Conservation (phyloP, 2,888 invertebrate genomes). For the Caenorhabditis panamensis region DNA sequence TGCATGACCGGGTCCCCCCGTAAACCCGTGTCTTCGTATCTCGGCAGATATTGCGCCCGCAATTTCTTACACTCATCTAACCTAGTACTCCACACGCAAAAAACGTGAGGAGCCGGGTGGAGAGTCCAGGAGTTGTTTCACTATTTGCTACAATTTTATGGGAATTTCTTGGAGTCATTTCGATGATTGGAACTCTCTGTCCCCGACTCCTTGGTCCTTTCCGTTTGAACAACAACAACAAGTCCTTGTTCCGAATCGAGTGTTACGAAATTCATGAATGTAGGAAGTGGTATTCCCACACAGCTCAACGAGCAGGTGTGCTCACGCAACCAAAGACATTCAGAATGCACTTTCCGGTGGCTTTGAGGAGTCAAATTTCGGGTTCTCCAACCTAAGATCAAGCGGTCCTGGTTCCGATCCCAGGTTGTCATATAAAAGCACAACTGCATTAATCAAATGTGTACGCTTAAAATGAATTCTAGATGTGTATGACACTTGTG, state of each 20-base stretch:
- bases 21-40: constrained; percentile 17
- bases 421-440: constrained; percentile 12
- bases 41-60: neutral
- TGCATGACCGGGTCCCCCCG: constrained; percentile 7
- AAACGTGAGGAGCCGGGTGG: neutral
- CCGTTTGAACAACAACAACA: neutral
- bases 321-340: neutral
- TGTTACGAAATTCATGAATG: neutral
- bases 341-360: constrained; percentile 8
- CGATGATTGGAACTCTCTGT: neutral
- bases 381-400: neutral
- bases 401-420: no score
- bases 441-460: constrained; percentile 19
- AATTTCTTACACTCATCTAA: constrained; percentile 2
- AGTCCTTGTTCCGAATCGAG: neutral
- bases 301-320: constrained; percentile 20
- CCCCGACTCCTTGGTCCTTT: neutral
- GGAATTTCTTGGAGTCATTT: neutral
- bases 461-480: constrained; percentile 14
- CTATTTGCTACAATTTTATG: constrained; percentile 2
- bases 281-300: neutral
- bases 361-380: neutral
- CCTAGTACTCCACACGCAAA: neutral
- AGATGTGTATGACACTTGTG: constrained; percentile 3
- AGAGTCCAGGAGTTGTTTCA: neutral